Evolutionary conservation across 2,888 invertebrate genomes (phyloP).

Genomic region (Andrena bucephala): DNA sequence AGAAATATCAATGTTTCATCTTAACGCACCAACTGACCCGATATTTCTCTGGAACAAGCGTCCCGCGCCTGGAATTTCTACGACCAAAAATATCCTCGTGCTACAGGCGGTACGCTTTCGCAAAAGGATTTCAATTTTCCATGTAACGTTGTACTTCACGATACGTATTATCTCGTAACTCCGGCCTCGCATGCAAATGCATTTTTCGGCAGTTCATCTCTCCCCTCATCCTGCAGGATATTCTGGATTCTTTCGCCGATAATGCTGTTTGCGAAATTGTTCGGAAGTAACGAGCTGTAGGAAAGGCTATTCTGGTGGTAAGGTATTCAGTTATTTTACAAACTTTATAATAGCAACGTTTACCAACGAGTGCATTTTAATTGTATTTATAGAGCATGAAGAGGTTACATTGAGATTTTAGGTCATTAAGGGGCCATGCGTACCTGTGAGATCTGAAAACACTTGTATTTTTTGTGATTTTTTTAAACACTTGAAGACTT

Average conservation of each 20-base stretch:
- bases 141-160: constrained; percentile 16
- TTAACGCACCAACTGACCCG: neutral
- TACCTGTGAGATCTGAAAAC: too few species aligned
- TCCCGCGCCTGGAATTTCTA: constrained; percentile 2
- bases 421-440: too few species aligned
- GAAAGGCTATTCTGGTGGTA: neutral
- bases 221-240: neutral
- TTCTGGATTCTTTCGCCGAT: neutral
- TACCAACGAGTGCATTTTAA: neutral
- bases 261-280: neutral
- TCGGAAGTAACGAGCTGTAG: neutral
- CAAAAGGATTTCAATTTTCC: constrained; percentile 30
- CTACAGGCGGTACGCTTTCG: neutral
- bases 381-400: too few species aligned
- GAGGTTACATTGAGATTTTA: too few species aligned
- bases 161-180: constrained; percentile 29
- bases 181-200: constrained; percentile 8
- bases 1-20: constrained; percentile 13
- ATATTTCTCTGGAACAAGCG: neutral
- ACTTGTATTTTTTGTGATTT: too few species aligned
- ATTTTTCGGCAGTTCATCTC: constrained; percentile 39
- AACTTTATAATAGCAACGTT: neutral
- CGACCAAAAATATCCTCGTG: neutral
- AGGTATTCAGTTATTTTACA: neutral
- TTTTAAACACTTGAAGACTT: too few species aligned